phyloP scores from a whole-genome alignment of 2,888 invertebrate genomes.

The Brenthis daphne region DNA sequence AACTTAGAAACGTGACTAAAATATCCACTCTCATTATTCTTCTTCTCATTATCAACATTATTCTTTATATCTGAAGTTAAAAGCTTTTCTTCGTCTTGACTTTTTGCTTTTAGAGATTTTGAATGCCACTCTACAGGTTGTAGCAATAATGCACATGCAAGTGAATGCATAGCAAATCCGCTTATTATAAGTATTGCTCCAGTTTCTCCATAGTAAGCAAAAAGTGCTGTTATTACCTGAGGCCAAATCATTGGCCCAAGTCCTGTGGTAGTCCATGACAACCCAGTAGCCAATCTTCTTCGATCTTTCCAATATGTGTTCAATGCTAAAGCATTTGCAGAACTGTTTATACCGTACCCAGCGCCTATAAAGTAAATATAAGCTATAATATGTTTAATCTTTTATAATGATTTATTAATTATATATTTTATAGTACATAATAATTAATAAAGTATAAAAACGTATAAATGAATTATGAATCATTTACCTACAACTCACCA shows the following conservation, averaged over 20 bases:
- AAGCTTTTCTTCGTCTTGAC: constrained; percentile 56
- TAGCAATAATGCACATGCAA: constrained; percentile 85
- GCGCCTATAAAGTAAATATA: constrained; percentile 71
- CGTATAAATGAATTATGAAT: neutral
- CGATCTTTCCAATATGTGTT: constrained; percentile 88
- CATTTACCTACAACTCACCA: constrained; percentile 73
- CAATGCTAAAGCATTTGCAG: constrained; percentile 86
- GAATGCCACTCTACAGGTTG: constrained; percentile 90
- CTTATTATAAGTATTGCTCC: constrained; percentile 86
- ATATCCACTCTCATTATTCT: constrained; percentile 65
- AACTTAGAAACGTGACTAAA: constrained; percentile 67
- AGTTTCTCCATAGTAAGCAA: constrained; percentile 83
- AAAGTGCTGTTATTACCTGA: constrained; percentile 85
- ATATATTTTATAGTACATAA: neutral
- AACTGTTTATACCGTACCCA: constrained; percentile 85
- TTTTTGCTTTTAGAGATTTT: constrained; percentile 62
- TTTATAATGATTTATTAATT: neutral
- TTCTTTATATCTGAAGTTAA: constrained; percentile 45
- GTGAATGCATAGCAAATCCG: constrained; percentile 85
- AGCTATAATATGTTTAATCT: neutral
- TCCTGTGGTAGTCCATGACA: constrained; percentile 87
- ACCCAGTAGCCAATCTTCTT: constrained; percentile 86
- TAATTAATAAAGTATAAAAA: neutral
- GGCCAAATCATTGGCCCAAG: constrained; percentile 88
- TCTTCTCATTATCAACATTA: constrained; percentile 46